Evolutionary conservation across 2,113 vertebrate genomes (phyloP), one percentile per base, ranked within the genome.

Genomic region (Catharus fuscescens): DNA sequence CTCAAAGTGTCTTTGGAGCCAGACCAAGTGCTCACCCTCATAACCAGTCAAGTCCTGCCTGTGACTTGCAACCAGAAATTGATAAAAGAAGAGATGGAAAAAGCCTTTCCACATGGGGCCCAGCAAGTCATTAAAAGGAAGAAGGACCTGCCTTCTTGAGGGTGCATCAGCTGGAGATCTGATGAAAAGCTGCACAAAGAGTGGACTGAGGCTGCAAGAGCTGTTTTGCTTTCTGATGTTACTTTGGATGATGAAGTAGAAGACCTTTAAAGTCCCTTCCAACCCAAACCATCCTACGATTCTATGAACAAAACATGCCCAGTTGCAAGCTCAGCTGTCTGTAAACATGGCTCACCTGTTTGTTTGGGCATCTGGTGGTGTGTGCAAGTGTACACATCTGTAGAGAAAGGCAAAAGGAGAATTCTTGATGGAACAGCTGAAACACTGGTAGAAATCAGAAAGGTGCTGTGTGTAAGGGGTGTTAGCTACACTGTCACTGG

Each of bases 351-450:
- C 21, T 70, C 9, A 38, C 31, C 40, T 73, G 29, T 25, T 20
- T 70, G 13, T 85, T 80, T 42, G 36, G 36, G 31, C 47, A 32
- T 34, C 25, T 76, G 17, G 11, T 1, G 0, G 3, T 34, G 31
- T 48, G 7, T 25, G 2, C 32, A 10, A 18, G 5, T 34, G 8
- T 18, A 25, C 24, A 36, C 0, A 4, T 18, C 18, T 2, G 4
- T 4, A 47, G 40, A 76, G 45, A 65, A 88, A 73, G 15, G 60
- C 25, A 83, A 36, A 71, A 80, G 48, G 48, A 70, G 15, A 78
- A 66, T 65, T 90, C 20, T 2, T 25, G 23, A 14, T 62, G 29
- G 25, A 83, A 36, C 32, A 82, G 9, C 16, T 80, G 66, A 72
- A 90, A 82, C 3, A 4, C 6, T 59, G 24, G 23, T 14, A 78